phyloP scores from a whole-genome alignment of 2,888 invertebrate species.

The Dynastes tityus region DNA sequence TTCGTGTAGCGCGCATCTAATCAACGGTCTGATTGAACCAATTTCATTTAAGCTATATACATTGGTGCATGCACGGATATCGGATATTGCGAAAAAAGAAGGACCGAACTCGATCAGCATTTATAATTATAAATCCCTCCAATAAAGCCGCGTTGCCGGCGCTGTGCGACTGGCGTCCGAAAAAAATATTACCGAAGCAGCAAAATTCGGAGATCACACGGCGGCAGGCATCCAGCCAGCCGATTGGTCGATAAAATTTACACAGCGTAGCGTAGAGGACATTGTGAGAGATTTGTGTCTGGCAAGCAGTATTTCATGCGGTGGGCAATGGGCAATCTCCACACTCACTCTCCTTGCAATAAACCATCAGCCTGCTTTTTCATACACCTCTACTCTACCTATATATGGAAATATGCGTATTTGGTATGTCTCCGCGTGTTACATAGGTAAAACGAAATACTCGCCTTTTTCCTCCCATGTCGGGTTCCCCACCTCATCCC shows the following conservation, averaged over 20 bases:
- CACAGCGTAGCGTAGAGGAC: not conserved
- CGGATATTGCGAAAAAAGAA: not conserved
- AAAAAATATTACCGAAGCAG: conserved; percentile 13
- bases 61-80: not conserved
- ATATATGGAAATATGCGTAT: not conserved
- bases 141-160: too few species aligned
- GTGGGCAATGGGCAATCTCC: not conserved
- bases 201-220: conserved; percentile 30
- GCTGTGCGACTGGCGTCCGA: not conserved
- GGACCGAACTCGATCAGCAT: conserved; percentile 1
- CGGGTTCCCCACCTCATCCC: too few species aligned
- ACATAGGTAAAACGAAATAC: not conserved
- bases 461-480: not conserved
- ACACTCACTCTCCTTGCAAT: conserved; percentile 3
- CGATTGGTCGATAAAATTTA: conserved; percentile 29
- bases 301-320: conserved; percentile 22
- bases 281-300: conserved; percentile 34
- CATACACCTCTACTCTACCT: not conserved
- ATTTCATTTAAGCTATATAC: too few species aligned
- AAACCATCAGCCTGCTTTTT: not conserved
- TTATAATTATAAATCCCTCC: conserved; percentile 5
- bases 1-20: too few species aligned
- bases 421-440: not conserved
- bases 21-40: too few species aligned
- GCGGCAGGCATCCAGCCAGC: not conserved